Evolutionary conservation across 2,113 vertebrate species (phyloP), one percentile per base, ranked within the genome.

Genomic region (Syrrhaptes paradoxus): DNA sequence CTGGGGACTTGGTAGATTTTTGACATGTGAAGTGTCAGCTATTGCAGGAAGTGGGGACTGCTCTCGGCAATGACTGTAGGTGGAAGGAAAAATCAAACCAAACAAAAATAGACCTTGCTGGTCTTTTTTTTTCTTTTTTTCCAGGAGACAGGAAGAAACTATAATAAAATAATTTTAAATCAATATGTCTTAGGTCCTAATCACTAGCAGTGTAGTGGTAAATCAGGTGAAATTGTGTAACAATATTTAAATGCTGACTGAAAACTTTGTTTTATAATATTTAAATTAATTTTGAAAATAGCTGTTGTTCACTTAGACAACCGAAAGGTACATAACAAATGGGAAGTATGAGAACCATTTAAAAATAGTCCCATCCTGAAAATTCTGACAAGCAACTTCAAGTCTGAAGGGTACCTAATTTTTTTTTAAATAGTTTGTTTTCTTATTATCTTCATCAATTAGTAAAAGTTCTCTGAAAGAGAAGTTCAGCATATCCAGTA

Each of bases 121-220:
- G 14, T 51, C 3, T 10, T 28, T 10, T 49, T 41, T 5, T 46
- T 22, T 13, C 3, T 2, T 0, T 3, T 9, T 15, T 18, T 45
- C 34, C 29, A 51, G 7, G 16, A 43, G 58, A 54, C 49, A 66
- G 55, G 29, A 81, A 34, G 45, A 91, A 85, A 62, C 41, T 7
- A 12, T 36, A 32, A 57, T 8, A 76, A 85, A 76, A 66, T 73
- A 48, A 85, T 29, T 13, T 66, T 31, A 93, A 85, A 91, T 65
- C 29, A 59, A 1, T 81, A 7, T 13, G 5, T 10, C 32, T 25
- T 81, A 6, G 1, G 8, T 63, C 34, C 62, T 10, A 72, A 34
- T 38, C 15, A 49, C 25, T 45, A 55, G n/a, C 3, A 57, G 9
- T 6, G 1, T 4, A 77, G 36, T 15, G 16, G 13, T 18, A 77